Percentiles rank a stretch among this genome's conserved stretches.
Conservation (phyloP, 2,113 vertebrate genomes). For the Cephalopholis sonnerati region DNA sequence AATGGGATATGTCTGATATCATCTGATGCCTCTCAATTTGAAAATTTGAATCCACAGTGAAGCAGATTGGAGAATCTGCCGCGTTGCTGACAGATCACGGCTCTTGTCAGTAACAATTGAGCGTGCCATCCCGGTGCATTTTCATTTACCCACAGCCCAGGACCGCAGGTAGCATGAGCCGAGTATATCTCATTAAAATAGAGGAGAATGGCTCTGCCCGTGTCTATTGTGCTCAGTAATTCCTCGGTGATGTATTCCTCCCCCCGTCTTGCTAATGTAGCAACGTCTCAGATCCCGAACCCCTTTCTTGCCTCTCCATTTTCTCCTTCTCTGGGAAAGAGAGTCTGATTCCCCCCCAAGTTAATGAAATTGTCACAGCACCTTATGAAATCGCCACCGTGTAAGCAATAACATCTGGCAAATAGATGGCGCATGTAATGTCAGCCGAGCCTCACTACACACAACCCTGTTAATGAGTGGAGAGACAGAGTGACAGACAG, state of each 20-base stretch:
- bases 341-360: conserved; percentile 74
- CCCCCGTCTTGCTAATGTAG: conserved; percentile 58
- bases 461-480: conserved; percentile 67
- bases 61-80: conserved; percentile 25
- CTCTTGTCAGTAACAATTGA: conserved; percentile 61
- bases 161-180: conserved; percentile 50
- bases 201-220: conserved; percentile 49
- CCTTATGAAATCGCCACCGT: conserved; percentile 84
- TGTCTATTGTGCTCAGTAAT: conserved; percentile 68
- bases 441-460: conserved; percentile 76
- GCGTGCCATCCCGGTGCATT: conserved; percentile 34
- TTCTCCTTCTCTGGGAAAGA: conserved; percentile 53
- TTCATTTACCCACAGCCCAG: conserved; percentile 61
- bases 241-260: conserved; percentile 61
- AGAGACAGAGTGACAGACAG: conserved; percentile 66
- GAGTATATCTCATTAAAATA: conserved; percentile 78
- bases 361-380: conserved; percentile 84
- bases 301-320: conserved; percentile 39
- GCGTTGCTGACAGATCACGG: conserved; percentile 39
- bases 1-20: conserved; percentile 61
- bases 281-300: conserved; percentile 34
- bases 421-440: conserved; percentile 84
- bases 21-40: conserved; percentile 51
- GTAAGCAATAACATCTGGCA: conserved; percentile 87
- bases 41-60: conserved; percentile 47